Evolutionary conservation across 2,888 invertebrate genomes (phyloP), one percentile per base, ranked within the genome.

Genomic region (Corythucha ciliata): DNA sequence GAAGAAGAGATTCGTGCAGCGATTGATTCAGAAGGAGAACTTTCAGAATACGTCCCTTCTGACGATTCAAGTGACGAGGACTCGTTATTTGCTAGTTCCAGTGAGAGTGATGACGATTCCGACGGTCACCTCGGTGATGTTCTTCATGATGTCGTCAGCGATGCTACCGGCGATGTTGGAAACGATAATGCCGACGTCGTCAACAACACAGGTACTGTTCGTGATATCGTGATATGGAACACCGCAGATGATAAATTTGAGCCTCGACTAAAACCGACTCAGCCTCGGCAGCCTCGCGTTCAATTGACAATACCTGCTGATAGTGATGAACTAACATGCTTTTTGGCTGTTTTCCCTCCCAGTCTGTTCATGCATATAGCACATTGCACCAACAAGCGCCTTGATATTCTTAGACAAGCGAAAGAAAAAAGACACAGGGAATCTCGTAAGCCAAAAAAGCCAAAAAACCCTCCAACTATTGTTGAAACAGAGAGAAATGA

Each of bases 331-430:
- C 14, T 51, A 14, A 32, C 29, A 32, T 37, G 36, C 12, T 54
- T 54, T 48, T 41, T 54, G 22, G 16, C 37, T 25, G 12, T 51
- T 22, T 51, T 47, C 36, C 54, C 50, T 22, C 44, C 24, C 24
- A 50, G 54, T 24, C 40, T 54, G 14, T 33, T 54, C 4, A 50
- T 54, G 41, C 29, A 27, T 14, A 54, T 54, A 10, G 14, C 26
- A 20, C 46, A 54, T 7, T 50, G 46, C 24, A 54, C 54, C 16
- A 53, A 54, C 37, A 12, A 54, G 20, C 21, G 54, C 18, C 18
- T 54, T 24, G 39, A 53, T 4, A 36, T 53, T 25, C 32, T 53
- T n/a, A 18, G 22, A 21, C n/a, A 33, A 26, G 41, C 41, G 41
- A 41, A 41, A 14, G 16, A 18, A 20, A 4, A 25, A 41, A 41